Conservation (phyloP, 1,140 invertebrate species). For the Acromyrmex heyeri region DNA sequence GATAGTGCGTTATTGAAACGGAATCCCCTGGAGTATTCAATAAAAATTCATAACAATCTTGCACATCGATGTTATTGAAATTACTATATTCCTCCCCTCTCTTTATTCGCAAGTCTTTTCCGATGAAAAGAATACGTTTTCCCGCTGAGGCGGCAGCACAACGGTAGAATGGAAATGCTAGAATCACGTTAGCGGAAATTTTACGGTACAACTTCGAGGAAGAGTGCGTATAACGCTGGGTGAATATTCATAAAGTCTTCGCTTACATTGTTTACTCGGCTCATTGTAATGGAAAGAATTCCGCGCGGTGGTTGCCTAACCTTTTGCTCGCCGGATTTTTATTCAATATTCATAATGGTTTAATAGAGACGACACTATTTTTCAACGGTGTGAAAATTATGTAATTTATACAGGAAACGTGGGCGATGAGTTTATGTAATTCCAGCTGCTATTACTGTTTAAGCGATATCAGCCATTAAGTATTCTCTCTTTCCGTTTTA, state of each 20-base stretch:
- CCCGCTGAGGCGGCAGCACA: conserved; percentile 3
- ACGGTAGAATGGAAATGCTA: conserved; percentile 52
- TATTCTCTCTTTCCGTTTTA: background rate
- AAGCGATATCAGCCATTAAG: background rate
- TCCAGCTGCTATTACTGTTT: background rate
- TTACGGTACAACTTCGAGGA: conserved; percentile 53
- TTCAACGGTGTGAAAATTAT: conserved; percentile 17
- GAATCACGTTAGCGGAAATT: conserved; percentile 52
- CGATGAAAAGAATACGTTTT: conserved; percentile 35
- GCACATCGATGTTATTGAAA: conserved; percentile 52
- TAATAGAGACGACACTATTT: conserved; percentile 44
- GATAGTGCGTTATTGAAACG: conserved; percentile 2
- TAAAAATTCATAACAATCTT: conserved; percentile 56
- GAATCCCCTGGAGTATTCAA: conserved; percentile 6
- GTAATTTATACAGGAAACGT: conserved; percentile 30
- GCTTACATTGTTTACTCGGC: conserved; percentile 56
- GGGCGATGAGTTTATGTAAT: conserved; percentile 30
- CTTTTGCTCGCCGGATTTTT: conserved; percentile 40
- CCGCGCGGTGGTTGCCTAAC: conserved; percentile 46
- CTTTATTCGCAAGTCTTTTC: background rate
- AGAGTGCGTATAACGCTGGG: conserved; percentile 46
- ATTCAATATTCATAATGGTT: conserved; percentile 60
- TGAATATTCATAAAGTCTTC: conserved; percentile 62
- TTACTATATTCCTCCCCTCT: background rate
- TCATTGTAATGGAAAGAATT: conserved; percentile 56